Percentiles rank a stretch among this genome's conserved stretches.
Evolutionary conservation across 2,797 vertebrate species (phyloP).

Genomic region (Acrossocheilus wenchowensis): DNA sequence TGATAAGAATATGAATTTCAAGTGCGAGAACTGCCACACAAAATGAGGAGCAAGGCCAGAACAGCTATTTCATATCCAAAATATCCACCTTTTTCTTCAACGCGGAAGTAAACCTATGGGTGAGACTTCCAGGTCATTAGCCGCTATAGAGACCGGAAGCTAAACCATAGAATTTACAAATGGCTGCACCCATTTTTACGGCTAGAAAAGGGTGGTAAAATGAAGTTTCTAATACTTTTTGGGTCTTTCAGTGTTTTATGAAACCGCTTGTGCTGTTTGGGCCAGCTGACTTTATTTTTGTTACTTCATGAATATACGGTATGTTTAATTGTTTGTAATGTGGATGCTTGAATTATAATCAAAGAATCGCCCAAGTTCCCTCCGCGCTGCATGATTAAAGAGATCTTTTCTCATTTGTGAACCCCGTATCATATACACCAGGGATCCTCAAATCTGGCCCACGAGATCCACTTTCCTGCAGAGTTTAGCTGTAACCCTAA

Average conservation of each 20-base stretch:
- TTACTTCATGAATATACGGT: not conserved
- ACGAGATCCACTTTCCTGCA: too few relatives aligned
- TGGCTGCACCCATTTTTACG: too few relatives aligned
- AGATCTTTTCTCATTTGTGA: not conserved
- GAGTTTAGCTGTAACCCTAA: too few relatives aligned
- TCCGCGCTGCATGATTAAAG: slow-evolving; percentile 17
- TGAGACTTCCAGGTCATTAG: too few relatives aligned
- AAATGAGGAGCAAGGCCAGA: not conserved
- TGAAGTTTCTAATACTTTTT: not conserved
- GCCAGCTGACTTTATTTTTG: not conserved
- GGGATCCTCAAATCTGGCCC: too few relatives aligned
- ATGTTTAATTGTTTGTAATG: slow-evolving; percentile 21
- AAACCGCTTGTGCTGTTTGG: not conserved
- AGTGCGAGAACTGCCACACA: not conserved
- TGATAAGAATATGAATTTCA: not conserved
- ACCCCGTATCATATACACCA: not conserved
- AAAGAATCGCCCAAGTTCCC: not conserved
- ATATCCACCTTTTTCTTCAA: not conserved
- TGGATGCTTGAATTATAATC: slow-evolving; percentile 9
- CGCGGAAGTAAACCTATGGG: too few relatives aligned
- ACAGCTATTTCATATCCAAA: not conserved
- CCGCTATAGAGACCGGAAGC: too few relatives aligned
- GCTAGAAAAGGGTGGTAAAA: not conserved
- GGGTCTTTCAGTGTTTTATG: not conserved
- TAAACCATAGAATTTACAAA: too few relatives aligned